A percentile compares a stretch with the other conserved stretches of the same genome.
Conservation (phyloP, 2,888 invertebrate species). For the Euzophera pinguis region DNA sequence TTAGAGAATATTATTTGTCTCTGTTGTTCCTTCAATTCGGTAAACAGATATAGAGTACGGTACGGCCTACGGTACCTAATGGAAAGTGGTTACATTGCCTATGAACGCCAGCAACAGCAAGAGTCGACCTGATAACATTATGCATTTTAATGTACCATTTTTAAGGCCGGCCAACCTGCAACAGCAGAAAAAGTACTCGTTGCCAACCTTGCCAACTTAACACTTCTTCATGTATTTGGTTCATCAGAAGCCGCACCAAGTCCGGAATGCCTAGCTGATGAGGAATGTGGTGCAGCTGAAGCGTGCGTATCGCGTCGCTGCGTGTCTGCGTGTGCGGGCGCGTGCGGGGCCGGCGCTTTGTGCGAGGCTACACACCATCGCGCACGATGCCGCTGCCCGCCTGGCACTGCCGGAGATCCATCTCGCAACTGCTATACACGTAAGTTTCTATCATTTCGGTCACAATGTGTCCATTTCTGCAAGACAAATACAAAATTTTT, state of each 20-base stretch:
- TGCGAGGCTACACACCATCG: constrained; percentile 89
- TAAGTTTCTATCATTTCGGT: constrained; percentile 63
- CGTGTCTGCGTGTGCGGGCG: constrained; percentile 90
- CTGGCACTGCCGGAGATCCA: constrained; percentile 93
- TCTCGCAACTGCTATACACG: constrained; percentile 91
- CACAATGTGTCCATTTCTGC: no score
- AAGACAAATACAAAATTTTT: no score
- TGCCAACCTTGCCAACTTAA: background rate
- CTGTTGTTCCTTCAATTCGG: no score
- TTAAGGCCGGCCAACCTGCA: no score
- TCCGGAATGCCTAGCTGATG: constrained; percentile 85
- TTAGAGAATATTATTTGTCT: no score
- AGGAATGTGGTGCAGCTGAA: constrained; percentile 87
- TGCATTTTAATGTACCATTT: no score
- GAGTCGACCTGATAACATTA: no score
- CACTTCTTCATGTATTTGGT: background rate
- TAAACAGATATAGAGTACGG: no score
- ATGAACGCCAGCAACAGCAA: no score
- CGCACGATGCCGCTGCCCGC: constrained; percentile 90
- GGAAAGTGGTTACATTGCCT: no score
- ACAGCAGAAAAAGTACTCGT: no score
- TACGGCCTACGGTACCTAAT: no score
- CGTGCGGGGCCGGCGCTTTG: constrained; percentile 89
- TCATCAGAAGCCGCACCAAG: constrained; percentile 59
- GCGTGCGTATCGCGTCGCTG: constrained; percentile 91